phyloP scores from a whole-genome alignment of 2,888 invertebrate genomes.

The Arrhopalites spinosus region DNA sequence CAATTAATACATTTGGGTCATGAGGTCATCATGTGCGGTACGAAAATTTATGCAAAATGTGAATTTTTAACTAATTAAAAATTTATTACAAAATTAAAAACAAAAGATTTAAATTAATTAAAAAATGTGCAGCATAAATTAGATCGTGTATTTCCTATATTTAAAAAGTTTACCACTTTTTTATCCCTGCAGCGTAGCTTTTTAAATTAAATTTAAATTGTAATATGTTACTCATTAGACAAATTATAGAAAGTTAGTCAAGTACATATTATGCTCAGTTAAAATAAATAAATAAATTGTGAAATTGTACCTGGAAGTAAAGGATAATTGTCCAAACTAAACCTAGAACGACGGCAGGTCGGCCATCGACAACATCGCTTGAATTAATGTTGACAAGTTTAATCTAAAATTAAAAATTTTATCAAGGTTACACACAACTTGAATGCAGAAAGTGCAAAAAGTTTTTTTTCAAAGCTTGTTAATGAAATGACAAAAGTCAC shows the following conservation, averaged over 20 bases:
- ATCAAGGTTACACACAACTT: no score
- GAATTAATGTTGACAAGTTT: slow-evolving; percentile 98
- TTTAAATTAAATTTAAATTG: not conserved
- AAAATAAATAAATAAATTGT: not conserved
- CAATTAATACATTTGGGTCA: not conserved
- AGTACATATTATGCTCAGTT: not conserved
- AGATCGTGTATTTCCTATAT: not conserved
- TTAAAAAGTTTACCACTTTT: slow-evolving; percentile 53
- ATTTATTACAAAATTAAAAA: not conserved
- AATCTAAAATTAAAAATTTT: slow-evolving; percentile 65
- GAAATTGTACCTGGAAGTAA: slow-evolving; percentile 89
- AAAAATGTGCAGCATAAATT: not conserved
- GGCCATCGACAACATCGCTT: slow-evolving; percentile 93
- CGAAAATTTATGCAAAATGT: no score
- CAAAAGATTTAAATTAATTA: not conserved
- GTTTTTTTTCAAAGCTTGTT: not conserved
- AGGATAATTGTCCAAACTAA: slow-evolving; percentile 98
- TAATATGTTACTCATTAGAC: not conserved
- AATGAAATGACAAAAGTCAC: not conserved
- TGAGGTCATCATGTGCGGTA: no score
- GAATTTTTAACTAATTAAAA: not conserved
- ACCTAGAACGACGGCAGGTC: slow-evolving; percentile 94
- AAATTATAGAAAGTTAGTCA: not conserved
- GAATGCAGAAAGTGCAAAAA: not conserved
- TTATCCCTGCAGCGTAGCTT: slow-evolving; percentile 54